Evolutionary conservation across 2,888 invertebrate genomes (phyloP).

Genomic region (Emmelina monodactyla): DNA sequence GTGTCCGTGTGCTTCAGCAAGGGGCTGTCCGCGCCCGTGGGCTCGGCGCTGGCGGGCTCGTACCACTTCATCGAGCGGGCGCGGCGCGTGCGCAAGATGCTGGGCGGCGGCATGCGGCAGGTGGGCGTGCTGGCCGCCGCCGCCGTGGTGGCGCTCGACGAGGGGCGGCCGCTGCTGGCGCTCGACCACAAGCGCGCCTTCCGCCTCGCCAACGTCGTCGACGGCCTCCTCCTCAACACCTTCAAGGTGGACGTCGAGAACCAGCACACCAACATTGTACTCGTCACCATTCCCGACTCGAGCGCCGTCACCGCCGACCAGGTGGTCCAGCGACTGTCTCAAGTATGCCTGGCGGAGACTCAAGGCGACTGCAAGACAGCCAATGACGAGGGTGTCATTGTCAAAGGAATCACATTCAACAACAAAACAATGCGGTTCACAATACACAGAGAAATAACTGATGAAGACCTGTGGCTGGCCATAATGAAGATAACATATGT

Average conservation of each 20-base stretch:
- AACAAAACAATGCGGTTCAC: constrained; percentile 70
- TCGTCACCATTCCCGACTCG: constrained; percentile 66
- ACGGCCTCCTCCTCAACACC: constrained; percentile 65
- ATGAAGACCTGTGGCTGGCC: constrained; percentile 71
- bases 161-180: constrained; percentile 73
- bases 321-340: constrained; percentile 35
- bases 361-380: constrained; percentile 46
- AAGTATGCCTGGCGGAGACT: constrained; percentile 50
- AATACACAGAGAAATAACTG: constrained; percentile 74
- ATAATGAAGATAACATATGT: constrained; percentile 76
- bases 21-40: constrained; percentile 88
- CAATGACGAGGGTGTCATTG: constrained; percentile 54
- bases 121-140: constrained; percentile 91
- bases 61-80: constrained; percentile 77
- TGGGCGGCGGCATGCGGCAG: constrained; percentile 96
- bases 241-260: constrained; percentile 68
- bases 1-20: constrained; percentile 92
- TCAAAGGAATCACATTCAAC: constrained; percentile 61
- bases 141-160: constrained; percentile 84
- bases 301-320: constrained; percentile 57
- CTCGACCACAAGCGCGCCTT: constrained; percentile 78
- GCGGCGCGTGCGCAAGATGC: constrained; percentile 79
- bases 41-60: constrained; percentile 83
- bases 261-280: constrained; percentile 79
- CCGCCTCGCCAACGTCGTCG: constrained; percentile 72